Evolutionary conservation across 2,888 invertebrate genomes (phyloP).

Genomic region (Drepanosiphum platanoidis): DNA sequence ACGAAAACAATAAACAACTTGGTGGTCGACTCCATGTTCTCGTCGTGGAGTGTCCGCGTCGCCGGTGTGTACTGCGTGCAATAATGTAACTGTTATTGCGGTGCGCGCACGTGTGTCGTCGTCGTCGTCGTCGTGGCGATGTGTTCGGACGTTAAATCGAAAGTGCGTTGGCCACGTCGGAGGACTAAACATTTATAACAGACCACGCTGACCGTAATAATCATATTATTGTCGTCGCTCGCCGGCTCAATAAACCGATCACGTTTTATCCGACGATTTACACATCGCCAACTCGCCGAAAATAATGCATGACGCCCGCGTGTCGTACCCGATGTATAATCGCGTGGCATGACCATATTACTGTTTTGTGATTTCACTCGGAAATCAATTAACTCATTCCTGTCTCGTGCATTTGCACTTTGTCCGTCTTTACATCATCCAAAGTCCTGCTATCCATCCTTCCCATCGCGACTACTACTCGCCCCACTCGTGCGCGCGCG

Average conservation of each 20-base stretch:
- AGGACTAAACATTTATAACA: constrained; percentile 37
- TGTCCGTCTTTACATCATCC: not conserved
- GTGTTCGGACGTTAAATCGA: constrained; percentile 37
- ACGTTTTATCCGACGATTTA: not conserved
- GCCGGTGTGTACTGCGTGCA: not conserved
- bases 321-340: not conserved
- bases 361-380: constrained; percentile 28
- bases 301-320: not conserved
- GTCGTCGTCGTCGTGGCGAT: not conserved
- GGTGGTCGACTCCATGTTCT: not conserved
- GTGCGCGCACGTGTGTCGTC: not conserved
- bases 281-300: not conserved
- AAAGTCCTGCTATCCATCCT: not conserved
- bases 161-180: constrained; percentile 13
- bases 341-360: not conserved
- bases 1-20: not conserved
- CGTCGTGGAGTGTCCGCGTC: not conserved
- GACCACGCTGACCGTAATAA: not conserved
- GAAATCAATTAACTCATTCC: constrained; percentile 27
- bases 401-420: constrained; percentile 11
- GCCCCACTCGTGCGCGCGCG: not conserved
- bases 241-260: constrained; percentile 28
- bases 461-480: not conserved
- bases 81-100: not conserved
- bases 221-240: not conserved